Evolutionary conservation across 1,140 invertebrate genomes (phyloP), one percentile per base, ranked within the genome.

Genomic region (Paraescarpia echinospica): DNA sequence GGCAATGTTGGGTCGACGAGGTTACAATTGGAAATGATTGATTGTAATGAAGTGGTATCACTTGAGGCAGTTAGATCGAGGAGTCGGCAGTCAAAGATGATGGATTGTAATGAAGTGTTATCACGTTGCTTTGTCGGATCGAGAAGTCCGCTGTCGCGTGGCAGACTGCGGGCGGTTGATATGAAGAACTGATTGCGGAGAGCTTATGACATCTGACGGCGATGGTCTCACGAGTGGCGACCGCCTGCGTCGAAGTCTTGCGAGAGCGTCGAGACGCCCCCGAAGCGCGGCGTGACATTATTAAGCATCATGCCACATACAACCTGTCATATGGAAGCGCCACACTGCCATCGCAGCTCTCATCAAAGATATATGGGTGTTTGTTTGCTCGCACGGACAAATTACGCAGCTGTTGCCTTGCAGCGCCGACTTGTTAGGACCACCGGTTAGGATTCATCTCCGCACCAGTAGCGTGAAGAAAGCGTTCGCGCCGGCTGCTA

Each of bases 31-130:
- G 59, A 77, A 77, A 77, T 77, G 59, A 77, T 77, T 18, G 59
- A 77, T 77, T 77, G 59, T 77, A 77, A 77, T 77, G 59, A 77
- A 77, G 59, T 77, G 59, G 59, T 77, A 77, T 77, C 59, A 77
- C 2, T 77, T 27, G 18, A 77, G 59, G 59, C 27, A 31, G 59
- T 27, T 27, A 18, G 18, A 31, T 77, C 59, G 59, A 14, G 59
- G 59, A 77, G 59, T 77, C 59, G 59, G 59, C 59, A 77, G 59
- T 77, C 59, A 77, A 77, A 77, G 18, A 77, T 77, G 59, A 77
- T 77, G 59, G 59, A 77, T 77, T 77, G 59, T 77, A 77, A 77
- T 77, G 59, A 77, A 77, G 59, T 77, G 59, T 18, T 77, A 77
- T 77, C 59, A 31, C 59, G 59, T 18, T 18, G 59, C 59, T 77